phyloP scores from a whole-genome alignment of 2,797 vertebrate species.

The Propithecus deckenii region DNA sequence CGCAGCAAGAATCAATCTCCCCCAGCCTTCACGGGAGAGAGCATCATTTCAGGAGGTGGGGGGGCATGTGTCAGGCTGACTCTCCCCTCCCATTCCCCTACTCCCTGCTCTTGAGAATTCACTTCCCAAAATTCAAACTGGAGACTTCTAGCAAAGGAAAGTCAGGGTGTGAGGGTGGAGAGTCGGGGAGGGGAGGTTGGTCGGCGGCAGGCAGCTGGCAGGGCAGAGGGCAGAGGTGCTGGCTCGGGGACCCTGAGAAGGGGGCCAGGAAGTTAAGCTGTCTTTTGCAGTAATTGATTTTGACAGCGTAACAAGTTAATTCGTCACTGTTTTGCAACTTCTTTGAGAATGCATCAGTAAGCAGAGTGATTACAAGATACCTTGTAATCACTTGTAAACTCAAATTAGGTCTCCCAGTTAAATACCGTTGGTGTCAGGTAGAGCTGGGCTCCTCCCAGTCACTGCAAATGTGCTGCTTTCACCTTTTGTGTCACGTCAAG shows the following conservation, averaged over 20 bases:
- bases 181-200: neutral
- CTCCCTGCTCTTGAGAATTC: conserved; percentile 12
- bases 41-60: neutral
- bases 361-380: conserved; percentile 92
- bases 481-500: conserved; percentile 86
- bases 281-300: conserved; percentile 95
- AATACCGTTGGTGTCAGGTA: conserved; percentile 94
- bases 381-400: conserved; percentile 95
- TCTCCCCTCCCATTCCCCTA: neutral
- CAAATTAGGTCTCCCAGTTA: conserved; percentile 94
- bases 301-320: conserved; percentile 97
- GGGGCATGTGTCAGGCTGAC: neutral
- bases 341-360: conserved; percentile 92
- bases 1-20: conserved; percentile 59
- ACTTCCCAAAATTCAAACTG: neutral
- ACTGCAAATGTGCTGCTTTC: conserved; percentile 89
- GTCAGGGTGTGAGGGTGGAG: neutral
- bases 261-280: conserved; percentile 82
- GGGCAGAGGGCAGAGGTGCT: neutral
- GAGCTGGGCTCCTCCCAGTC: conserved; percentile 86
- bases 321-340: conserved; percentile 96
- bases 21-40: neutral
- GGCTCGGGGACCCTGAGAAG: neutral
- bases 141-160: neutral
- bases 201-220: neutral